Evolutionary conservation across 2,797 vertebrate genomes (phyloP), one percentile per base, ranked within the genome.

Genomic region (Pangasius sanitwongsei): DNA sequence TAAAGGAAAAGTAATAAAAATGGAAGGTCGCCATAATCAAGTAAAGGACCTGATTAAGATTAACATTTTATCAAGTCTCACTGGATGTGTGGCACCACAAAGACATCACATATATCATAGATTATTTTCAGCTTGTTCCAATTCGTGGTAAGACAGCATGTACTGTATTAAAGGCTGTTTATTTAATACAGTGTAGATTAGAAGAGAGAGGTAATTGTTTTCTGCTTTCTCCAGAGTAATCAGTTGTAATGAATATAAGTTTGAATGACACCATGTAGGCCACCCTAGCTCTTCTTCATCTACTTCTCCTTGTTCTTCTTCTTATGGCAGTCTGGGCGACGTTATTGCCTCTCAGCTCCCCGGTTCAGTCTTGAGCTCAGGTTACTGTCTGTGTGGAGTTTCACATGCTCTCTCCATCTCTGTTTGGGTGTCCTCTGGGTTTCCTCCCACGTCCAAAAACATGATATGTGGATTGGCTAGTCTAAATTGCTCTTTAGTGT

Each of bases 361-460:
- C 1, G 37, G 61, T 48, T n/a, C 15, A 48, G 1, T 41, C 59
- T 48, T 83, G 6, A 48, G 41, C 59, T 83, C 59, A 1, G 59
- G 12, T 83, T 83, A 65, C 82, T 48, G 15, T 48, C 59, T 63
- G 57, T 65, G 41, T 48, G 59, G 82, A 83, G 82, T 83, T 65
- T 65, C 81, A 44, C 57, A 28, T 63, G 81, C 44, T 63, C 25
- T 34, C 31, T 53, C n/a, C 9, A 70, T 70, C 11, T 85, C n/a
- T 85, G 5, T 37, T 5, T 25, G n/a, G 48, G 65, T 85, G 83
- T 25, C 63, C 83, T 70, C n/a, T 84, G 63, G 41, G 44, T 84
- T 69, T 84, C 67, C n/a, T 23, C 18, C 83, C 20, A 57, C 50
- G 1, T 31, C 18, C 50, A 28, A 55, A 31, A 85, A 25, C 65